Evolutionary conservation across 1,140 invertebrate species (phyloP), one percentile per base, ranked within the genome.

Genomic region (Drosophila rufa): DNA sequence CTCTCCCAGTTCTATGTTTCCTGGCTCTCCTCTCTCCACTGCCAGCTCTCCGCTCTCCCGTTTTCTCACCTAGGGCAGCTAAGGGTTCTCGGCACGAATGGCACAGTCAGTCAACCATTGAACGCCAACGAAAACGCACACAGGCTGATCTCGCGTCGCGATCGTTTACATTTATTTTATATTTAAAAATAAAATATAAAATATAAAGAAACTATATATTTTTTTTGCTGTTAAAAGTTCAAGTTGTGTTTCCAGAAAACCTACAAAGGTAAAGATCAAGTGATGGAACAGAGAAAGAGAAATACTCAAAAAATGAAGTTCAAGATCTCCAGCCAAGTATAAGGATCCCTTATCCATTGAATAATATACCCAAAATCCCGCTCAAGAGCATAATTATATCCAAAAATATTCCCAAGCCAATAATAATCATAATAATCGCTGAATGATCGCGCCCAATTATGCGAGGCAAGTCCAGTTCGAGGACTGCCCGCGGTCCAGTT

Each of bases 401-500:
- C 2, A 12, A 15, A 25, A 5, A 19, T 14, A 14, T 19, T 19
- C 30, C 4, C 6, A 38, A 11, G n/a, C 15, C 0, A 12, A 12
- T 3, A 38, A 55, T 55, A 55, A 55, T 38, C 11, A 55, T 22
- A 15, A 40, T 55, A 40, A 56, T 38, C 17, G 30, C 0, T 11
- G 2, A 53, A 36, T 19, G 17, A 53, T 53, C 19, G 33, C 17
- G 7, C 19, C 19, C 48, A 68, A 68, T 68, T 70, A 55, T 43
- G 53, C 36, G 22, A 36, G 27, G 14, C 27, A 36, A 60, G 62
- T 65, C 62, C 62, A 65, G 62, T 60, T 42, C 14, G 60, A 25
- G 51, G 67, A 66, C 69, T 73, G 69, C 53, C 69, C 69, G 68
- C 30, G 30, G 69, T 71, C 67, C 68, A 59, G 27, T 50, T 55